Percentiles rank a stretch among this genome's conserved stretches.
These are phyloP conservation scores for Xylota sylvarum DNA, from an alignment of 2,888 invertebrate species.

Conservation along the genomic window DNA sequence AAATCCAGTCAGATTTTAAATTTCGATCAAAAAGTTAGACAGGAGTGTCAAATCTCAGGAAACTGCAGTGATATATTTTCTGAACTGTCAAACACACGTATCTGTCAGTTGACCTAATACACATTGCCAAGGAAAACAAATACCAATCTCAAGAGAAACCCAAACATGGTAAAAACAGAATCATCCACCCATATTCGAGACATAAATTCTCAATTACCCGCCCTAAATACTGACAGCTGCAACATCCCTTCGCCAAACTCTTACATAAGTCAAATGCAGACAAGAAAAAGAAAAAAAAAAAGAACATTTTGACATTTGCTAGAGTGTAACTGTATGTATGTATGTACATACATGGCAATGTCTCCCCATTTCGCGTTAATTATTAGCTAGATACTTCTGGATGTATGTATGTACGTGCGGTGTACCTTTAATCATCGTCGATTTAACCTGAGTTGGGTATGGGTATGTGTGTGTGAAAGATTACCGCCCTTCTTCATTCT, in stretches of 20 bases:
- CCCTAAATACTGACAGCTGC: conserved; percentile 8
- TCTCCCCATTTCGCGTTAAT: conserved; percentile 41
- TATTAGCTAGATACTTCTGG: conserved; percentile 35
- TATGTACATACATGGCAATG: neutral
- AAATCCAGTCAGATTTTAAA: neutral
- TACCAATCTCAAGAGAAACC: neutral
- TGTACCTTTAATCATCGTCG: conserved; percentile 53
- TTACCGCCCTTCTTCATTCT: conserved; percentile 42
- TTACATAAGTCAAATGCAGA: conserved; percentile 5
- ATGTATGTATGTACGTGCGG: conserved; percentile 9
- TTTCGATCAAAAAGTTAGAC: neutral
- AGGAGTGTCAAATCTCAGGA: neutral
- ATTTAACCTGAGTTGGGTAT: conserved; percentile 24
- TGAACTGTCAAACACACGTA: neutral
- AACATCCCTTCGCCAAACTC: conserved; percentile 1
- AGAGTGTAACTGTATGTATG: neutral
- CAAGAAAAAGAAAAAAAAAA: neutral
- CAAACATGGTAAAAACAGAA: neutral
- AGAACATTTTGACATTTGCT: conserved; percentile 38
- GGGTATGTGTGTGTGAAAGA: conserved; percentile 41
- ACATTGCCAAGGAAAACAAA: neutral
- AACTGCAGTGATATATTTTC: neutral
- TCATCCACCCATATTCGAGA: conserved; percentile 17
- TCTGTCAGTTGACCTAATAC: neutral
- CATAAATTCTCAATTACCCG: conserved; percentile 33